phyloP scores from a whole-genome alignment of 2,797 vertebrate species.

The Calcarius lapponicus region DNA sequence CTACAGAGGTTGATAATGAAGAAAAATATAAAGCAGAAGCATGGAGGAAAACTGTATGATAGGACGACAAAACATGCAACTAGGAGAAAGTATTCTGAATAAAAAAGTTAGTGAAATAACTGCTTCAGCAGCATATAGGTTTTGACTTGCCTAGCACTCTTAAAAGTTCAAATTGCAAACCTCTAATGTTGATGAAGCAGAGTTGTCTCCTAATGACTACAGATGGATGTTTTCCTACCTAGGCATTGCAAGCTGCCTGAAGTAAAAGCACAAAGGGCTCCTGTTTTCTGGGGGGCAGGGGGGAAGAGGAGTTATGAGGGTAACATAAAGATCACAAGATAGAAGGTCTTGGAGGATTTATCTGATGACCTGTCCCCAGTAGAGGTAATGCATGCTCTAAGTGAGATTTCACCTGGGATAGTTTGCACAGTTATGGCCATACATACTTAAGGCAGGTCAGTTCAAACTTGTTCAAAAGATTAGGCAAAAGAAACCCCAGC shows the following conservation, averaged over 20 bases:
- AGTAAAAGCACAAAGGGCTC: not conserved
- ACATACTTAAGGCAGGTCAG: not conserved
- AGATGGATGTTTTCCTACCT: not conserved
- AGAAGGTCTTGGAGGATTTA: not conserved
- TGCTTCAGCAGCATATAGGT: not conserved
- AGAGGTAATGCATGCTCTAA: not conserved
- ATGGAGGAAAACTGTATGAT: not conserved
- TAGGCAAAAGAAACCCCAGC: not conserved
- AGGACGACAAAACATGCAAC: not conserved
- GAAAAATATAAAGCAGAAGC: not conserved
- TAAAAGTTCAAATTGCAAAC: not conserved
- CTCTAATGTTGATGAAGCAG: not conserved
- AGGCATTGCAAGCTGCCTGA: not conserved
- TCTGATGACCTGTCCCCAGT: not conserved
- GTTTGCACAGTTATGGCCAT: not conserved
- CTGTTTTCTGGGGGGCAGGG: not conserved
- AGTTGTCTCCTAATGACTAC: not conserved
- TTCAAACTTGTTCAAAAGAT: not conserved
- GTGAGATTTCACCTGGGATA: not conserved
- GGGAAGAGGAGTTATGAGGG: not conserved
- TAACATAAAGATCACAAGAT: slow-evolving; percentile 11
- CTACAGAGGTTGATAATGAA: not conserved
- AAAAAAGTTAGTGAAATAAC: not conserved
- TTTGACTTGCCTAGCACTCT: not conserved
- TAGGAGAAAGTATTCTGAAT: not conserved